A percentile compares a stretch with the other conserved stretches of the same genome.
Conservation (phyloP, 2,797 vertebrate species). For the Lutra lutra region DNA sequence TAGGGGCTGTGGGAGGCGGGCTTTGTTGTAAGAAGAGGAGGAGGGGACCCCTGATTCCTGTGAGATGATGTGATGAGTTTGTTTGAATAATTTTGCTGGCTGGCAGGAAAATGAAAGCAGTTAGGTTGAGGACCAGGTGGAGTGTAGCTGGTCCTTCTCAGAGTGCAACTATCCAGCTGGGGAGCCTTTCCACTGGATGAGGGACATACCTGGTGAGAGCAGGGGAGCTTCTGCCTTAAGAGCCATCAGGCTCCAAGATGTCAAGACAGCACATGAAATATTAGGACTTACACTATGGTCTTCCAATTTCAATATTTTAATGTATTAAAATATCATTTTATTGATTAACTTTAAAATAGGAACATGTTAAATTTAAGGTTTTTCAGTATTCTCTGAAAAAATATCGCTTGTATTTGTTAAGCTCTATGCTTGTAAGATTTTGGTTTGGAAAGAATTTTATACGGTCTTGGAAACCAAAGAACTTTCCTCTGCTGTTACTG, state of each 20-base stretch:
- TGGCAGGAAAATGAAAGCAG: not conserved
- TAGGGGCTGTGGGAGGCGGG: not conserved
- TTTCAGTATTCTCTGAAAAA: not conserved
- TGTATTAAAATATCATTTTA: conserved; percentile 2
- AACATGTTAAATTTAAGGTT: not conserved
- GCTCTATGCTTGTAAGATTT: not conserved
- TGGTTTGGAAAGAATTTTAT: not conserved
- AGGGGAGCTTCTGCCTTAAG: not conserved
- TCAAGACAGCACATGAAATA: not conserved
- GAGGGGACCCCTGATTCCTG: not conserved
- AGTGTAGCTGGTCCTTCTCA: too few relatives aligned
- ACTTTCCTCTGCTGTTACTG: not conserved
- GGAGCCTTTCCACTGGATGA: not conserved
- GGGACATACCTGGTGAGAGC: not conserved
- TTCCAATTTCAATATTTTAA: not conserved
- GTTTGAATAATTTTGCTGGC: not conserved
- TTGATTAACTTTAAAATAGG: not conserved
- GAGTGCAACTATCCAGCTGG: not conserved
- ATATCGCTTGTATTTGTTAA: not conserved
- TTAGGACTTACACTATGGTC: not conserved
- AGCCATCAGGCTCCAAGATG: not conserved
- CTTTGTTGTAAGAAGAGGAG: not conserved
- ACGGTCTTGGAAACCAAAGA: not conserved
- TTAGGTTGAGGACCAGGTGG: not conserved
- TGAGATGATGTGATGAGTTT: not conserved